phyloP scores from a whole-genome alignment of 2,113 vertebrate genomes.

The Cromileptes altivelis region DNA sequence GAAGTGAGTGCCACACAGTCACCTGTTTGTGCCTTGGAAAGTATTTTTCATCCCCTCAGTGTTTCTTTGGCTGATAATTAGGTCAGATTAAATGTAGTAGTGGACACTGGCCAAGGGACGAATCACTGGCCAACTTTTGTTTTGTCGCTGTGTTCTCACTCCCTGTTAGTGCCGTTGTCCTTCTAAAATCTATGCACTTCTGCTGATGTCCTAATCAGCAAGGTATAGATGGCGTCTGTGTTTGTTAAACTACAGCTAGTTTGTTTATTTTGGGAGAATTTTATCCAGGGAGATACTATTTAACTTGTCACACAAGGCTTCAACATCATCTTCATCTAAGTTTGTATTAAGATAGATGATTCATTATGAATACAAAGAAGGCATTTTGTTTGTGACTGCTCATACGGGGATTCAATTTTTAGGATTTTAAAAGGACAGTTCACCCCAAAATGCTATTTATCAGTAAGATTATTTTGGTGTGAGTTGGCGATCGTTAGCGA shows the following conservation, averaged over 20 bases:
- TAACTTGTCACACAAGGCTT: conserved; percentile 8
- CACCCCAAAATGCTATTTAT: too few relatives aligned
- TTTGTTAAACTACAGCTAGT: conserved; percentile 30
- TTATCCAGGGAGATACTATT: conserved; percentile 22
- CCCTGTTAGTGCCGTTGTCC: not conserved
- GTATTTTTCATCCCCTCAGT: not conserved
- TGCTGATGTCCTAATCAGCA: conserved; percentile 24
- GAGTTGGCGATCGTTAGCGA: too few relatives aligned
- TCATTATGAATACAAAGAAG: conserved; percentile 32
- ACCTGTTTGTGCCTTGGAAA: not conserved
- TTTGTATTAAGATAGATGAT: conserved; percentile 10
- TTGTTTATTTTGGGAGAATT: conserved; percentile 21
- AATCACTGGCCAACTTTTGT: conserved; percentile 21
- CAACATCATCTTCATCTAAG: not conserved
- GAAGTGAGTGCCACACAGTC: conserved; percentile 86
- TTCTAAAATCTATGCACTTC: not conserved
- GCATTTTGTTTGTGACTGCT: conserved; percentile 19
- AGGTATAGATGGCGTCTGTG: not conserved
- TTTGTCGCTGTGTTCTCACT: conserved; percentile 6
- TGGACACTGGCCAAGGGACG: conserved; percentile 16
- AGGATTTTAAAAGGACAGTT: too few relatives aligned
- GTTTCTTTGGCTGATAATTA: conserved; percentile 28
- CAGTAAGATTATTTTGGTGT: too few relatives aligned
- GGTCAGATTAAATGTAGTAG: not conserved
- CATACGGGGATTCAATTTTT: not conserved